Conservation (phyloP, 2,888 invertebrate genomes). For the Mactromeris polynyma region DNA sequence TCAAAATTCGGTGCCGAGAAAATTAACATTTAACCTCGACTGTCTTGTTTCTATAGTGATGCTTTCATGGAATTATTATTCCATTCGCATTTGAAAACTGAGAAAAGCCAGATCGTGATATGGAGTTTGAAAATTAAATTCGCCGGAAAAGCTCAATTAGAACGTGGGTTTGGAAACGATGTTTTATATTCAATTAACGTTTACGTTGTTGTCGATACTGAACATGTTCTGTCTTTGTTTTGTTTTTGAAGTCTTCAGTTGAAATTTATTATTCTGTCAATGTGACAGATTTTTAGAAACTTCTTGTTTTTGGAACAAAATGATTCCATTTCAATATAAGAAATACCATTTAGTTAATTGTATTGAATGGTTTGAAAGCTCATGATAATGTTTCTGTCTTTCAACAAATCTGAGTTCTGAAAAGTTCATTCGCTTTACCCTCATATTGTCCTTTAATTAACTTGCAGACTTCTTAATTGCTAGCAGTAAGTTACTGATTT, state of each 20-base stretch:
- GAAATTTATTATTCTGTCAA: neutral
- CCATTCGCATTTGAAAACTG: neutral
- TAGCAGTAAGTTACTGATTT: neutral
- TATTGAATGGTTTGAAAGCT: neutral
- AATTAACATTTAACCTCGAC: neutral
- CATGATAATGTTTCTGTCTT: neutral
- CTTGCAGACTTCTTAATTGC: neutral
- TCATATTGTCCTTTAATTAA: neutral
- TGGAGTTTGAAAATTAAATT: constrained; percentile 15
- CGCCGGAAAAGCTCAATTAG: neutral
- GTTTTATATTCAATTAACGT: neutral
- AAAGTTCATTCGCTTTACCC: neutral
- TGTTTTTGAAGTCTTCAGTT: neutral
- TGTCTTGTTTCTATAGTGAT: neutral
- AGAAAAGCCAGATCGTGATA: neutral
- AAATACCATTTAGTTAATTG: no score
- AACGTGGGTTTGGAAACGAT: neutral
- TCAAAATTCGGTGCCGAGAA: neutral
- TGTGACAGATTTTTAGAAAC: neutral
- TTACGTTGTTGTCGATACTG: neutral
- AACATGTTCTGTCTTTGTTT: neutral
- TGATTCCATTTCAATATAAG: neutral
- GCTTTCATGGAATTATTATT: constrained; percentile 12
- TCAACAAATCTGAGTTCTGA: neutral
- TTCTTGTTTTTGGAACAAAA: neutral